These are phyloP conservation scores for Synergus gifuensis DNA, from an alignment of 2,888 invertebrate genomes.

Conservation along the genomic window DNA sequence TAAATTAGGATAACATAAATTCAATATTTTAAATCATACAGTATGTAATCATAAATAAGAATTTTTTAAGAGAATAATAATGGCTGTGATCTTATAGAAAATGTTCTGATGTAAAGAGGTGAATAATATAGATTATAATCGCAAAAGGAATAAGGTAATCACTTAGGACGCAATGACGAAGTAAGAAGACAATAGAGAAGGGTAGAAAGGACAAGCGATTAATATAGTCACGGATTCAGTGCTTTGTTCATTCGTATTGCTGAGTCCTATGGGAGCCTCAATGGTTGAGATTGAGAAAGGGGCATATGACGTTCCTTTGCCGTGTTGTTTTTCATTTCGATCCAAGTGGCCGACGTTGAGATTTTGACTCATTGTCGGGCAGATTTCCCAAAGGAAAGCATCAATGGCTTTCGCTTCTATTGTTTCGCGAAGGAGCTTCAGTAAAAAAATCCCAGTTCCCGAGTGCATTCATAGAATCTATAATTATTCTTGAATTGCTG, in stretches of 20 bases:
- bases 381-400: conserved; percentile 69
- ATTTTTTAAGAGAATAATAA: background rate
- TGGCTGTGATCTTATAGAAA: background rate
- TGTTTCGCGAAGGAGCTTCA: conserved; percentile 52
- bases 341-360: conserved; percentile 67
- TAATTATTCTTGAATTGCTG: conserved; percentile 22
- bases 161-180: conserved; percentile 48
- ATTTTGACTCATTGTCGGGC: conserved; percentile 53
- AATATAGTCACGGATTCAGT: conserved; percentile 58
- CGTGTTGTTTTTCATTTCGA: conserved; percentile 64
- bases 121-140: background rate
- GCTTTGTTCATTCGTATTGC: conserved; percentile 61
- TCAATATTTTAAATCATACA: too few relatives aligned
- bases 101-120: background rate
- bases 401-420: conserved; percentile 53
- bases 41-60: background rate
- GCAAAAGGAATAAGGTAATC: conserved; percentile 52
- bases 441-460: conserved; percentile 27
- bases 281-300: conserved; percentile 61
- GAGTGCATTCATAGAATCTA: conserved; percentile 26
- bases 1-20: too few relatives aligned
- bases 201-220: conserved; percentile 60
- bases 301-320: conserved; percentile 59
- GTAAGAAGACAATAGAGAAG: conserved; percentile 52
- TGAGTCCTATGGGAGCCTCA: conserved; percentile 57